Base-by-base conservation (phyloP, 2,888 invertebrate species). In the Melieria crassipennis region DNA sequence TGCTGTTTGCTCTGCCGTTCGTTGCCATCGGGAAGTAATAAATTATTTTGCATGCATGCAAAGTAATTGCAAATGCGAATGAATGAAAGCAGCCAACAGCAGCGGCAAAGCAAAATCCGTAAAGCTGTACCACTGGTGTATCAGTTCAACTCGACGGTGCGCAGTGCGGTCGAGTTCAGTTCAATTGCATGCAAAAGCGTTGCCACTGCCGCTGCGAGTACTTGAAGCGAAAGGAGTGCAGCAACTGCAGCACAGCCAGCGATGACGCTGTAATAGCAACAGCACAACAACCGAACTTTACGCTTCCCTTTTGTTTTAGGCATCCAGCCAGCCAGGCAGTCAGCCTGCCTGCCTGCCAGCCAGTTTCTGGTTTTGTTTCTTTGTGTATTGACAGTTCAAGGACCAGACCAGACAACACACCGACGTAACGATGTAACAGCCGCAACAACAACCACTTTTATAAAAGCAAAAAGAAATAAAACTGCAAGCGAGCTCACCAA, bases 351-450 rank as follows among this genome's bases (percentile, higher is more conserved):
- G 50, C 50, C 30, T 65, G 13, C 30, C 47, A 16, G 47, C 42
- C 57, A 56, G 57, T 61, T 58, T 13, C 60, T 64, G 70, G 48
- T 72, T 76, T 70, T 70, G 69, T 72, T 73, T 65, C 73, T 70
- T 73, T 63, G 71, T 70, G 75, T 79, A 78, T 78, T 79, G 79
- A 81, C 83, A 80, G 83, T 83, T 83, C 83, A 83, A 83, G 84
- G 83, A 83, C 83, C 83, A 83, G 82, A 70, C 73, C 67, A 69
- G 75, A 65, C 73, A 72, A 71, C 55, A 68, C 52, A 70, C 62
- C 64, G 30, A 46, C 47, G 74, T 62, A 67, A 70, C 70, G 70
- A 60, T 68, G 71, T 72, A 70, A 72, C 73, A 66, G 69, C 71
- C 64, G 61, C 69, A 72, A 64, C 72, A 67, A 62, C 72, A 72